Conservation (phyloP, 2,888 invertebrate species). For the Xylophagus ater region DNA sequence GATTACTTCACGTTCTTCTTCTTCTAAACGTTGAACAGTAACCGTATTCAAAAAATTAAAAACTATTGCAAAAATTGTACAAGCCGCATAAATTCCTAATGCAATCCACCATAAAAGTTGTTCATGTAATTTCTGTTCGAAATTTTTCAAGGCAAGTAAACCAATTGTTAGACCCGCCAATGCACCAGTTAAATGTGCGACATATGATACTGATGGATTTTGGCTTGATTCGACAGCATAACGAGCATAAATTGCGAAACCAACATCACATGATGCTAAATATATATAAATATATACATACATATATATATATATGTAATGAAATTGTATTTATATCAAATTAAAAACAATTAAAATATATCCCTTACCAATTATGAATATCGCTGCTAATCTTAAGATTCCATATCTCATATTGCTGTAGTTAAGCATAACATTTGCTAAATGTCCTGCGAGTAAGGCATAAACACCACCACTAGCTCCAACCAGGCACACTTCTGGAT, state of each 20-base stretch:
- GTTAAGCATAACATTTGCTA: constrained; percentile 90
- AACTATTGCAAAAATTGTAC: constrained; percentile 83
- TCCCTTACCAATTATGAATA: constrained; percentile 79
- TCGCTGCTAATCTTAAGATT: constrained; percentile 75
- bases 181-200: constrained; percentile 91
- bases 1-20: constrained; percentile 17
- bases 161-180: constrained; percentile 90
- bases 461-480: constrained; percentile 98
- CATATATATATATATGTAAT: too few species aligned
- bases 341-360: constrained; percentile 7
- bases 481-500: constrained; percentile 86
- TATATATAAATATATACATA: constrained; percentile 28
- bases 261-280: constrained; percentile 82
- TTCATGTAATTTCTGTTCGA: constrained; percentile 89
- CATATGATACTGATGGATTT: constrained; percentile 77
- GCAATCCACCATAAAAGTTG: constrained; percentile 95
- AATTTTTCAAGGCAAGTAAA: constrained; percentile 85
- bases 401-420: constrained; percentile 95
- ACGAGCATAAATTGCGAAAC: constrained; percentile 89
- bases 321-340: too few species aligned
- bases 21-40: constrained; percentile 24
- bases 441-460: constrained; percentile 88
- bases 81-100: constrained; percentile 83
- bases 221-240: constrained; percentile 55
- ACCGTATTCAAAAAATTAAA: constrained; percentile 78